These are phyloP conservation scores for Choristoneura rosaceana DNA, from an alignment of 2,888 invertebrate genomes.

Conservation along the genomic window DNA sequence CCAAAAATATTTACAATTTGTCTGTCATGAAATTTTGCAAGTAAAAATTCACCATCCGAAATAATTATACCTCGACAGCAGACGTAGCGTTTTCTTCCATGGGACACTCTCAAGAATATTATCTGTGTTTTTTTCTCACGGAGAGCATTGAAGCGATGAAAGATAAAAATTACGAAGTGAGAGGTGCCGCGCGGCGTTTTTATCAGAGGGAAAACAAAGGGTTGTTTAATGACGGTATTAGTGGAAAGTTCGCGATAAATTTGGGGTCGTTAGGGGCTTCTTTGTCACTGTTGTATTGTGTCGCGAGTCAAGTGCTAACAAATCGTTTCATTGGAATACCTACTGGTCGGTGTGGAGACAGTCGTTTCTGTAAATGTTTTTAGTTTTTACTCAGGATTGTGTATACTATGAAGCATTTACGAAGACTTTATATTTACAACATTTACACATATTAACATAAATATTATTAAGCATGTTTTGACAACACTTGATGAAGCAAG, in stretches of 20 bases:
- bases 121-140: conserved; percentile 70
- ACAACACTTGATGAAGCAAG: neutral
- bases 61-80: conserved; percentile 16
- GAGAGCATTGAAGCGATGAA: conserved; percentile 69
- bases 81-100: conserved; percentile 9
- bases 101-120: conserved; percentile 61
- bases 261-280: conserved; percentile 76
- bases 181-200: conserved; percentile 76
- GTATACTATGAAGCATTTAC: neutral
- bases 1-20: too few species aligned
- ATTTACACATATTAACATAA: neutral
- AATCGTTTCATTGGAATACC: conserved; percentile 62
- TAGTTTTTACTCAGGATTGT: neutral
- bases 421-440: neutral
- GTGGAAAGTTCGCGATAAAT: conserved; percentile 83
- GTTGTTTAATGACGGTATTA: conserved; percentile 83
- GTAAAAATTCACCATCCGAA: conserved; percentile 12
- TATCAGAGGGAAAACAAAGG: conserved; percentile 83
- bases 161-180: conserved; percentile 81
- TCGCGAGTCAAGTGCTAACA: conserved; percentile 67
- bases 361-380: conserved; percentile 4
- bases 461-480: neutral
- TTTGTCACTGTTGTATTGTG: conserved; percentile 80
- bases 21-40: neutral
- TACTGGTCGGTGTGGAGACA: conserved; percentile 52